Evolutionary conservation across 2,888 invertebrate species (phyloP), one percentile per base, ranked within the genome.

Genomic region (Chrysotoxum bicinctum): DNA sequence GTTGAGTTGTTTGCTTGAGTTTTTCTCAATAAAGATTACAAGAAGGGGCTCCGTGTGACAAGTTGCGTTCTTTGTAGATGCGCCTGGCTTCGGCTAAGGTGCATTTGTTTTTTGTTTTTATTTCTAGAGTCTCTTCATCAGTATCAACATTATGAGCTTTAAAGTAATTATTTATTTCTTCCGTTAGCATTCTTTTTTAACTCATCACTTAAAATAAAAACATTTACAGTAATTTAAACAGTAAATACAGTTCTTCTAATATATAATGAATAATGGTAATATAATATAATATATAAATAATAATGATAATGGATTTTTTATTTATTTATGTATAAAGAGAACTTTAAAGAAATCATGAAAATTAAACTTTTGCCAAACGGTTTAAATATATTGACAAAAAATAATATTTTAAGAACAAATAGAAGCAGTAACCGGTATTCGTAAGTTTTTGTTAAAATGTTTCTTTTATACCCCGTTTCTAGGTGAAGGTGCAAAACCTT

Each of bases 401-500:
- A 2, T 8, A 26, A 23, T 23, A 8, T 60, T 60, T 37, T 19
- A 35, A 16, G 1, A 21, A 14, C 23, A 60, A 60, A 60, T 8
- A n/a, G 50, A 50, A 26, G 23, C 26, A 21, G 19, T 19, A 3
- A 12, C 6, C 9, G 1, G 26, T 26, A 26, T 26, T 26, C 19
- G 30, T 56, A 35, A 40, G 43, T 79, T 43, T 37, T 60, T 54
- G 10, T 40, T 32, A 4, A 19, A 19, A 16, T n/a, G 9, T 62
- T 43, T 30, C 30, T 19, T 62, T 23, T 43, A 9, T 7, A 56
- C 16, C 7, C 10, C 35, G 3, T 21, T 26, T 60, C n/a, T 64
- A 87, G 87, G 87, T 73, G 87, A 87, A 37, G 87, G 87, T 52
- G 56, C 84, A 40, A 87, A 70, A 9, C 87, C 87, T 5, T 21